Base-by-base conservation (phyloP, 2,797 vertebrate species). In the Macropodus opercularis region DNA sequence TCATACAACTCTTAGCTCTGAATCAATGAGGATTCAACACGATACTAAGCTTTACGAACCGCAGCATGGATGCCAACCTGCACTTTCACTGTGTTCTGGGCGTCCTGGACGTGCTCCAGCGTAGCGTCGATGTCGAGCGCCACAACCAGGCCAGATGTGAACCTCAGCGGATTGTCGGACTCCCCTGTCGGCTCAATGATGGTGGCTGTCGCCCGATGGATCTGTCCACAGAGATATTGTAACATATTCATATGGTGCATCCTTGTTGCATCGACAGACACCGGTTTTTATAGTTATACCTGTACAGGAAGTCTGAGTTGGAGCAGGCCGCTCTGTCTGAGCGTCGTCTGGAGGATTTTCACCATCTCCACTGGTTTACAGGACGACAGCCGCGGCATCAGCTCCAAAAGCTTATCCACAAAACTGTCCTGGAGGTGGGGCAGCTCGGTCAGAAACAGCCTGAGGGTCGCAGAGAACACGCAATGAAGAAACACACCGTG, bases 101-200 rank as follows among this genome's bases (percentile, higher is more conserved):
- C 96, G 22, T 98, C 94, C 68, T 94, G 94, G 18, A 98, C 93
- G 0, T 98, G 95, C 63, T 99, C 95, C 42, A 99, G 81, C 0
- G 95, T 98, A 2, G 96, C 96, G 15, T 98, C 97, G 0, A 98
- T 89, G 72, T 98, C 97, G 46, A 99, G 81, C 0, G 96, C 97
- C 69, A 98, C 94, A 15, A 99, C 95, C 85, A 98, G 85, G 13
- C 97, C 97, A 0, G 95, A 92, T 0, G 97, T 99, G 86, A 99
- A 99, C 52, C 92, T 86, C 80, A 98, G 85, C 0, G 96, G 96
- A 80, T 98, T 98, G 78, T 99, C 97, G 0, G 97, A 99, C 81
- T 98, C 97, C 2, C 95, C 97, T 0, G 95, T 95, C 0, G 97
- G 97, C 75, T 99, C 96, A 0, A 96, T 96, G 82, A 98, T 98